Percentiles rank a stretch among this genome's conserved stretches.
These are phyloP conservation scores for Monopis laevigella DNA, from an alignment of 2,888 invertebrate genomes.

Conservation along the genomic window DNA sequence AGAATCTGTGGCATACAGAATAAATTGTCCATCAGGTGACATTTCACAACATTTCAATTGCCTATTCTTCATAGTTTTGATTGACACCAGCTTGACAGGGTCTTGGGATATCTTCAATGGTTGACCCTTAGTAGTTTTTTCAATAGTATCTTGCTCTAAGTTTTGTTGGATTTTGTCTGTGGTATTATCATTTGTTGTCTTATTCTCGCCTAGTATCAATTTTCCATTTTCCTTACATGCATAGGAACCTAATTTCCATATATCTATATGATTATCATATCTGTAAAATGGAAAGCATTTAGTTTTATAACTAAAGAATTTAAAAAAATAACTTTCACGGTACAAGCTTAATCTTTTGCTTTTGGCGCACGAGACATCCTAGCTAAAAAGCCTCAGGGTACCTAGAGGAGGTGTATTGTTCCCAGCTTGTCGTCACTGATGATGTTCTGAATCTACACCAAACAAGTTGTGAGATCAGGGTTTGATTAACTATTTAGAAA, in stretches of 20 bases:
- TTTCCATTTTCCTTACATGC: slow-evolving; percentile 70
- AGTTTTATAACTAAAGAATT: no score
- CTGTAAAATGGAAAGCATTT: no score
- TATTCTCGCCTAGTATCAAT: slow-evolving; percentile 23
- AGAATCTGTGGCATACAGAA: slow-evolving; percentile 78
- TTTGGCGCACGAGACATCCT: no score
- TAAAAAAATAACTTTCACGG: no score
- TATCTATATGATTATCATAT: slow-evolving; percentile 62
- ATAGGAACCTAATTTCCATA: slow-evolving; percentile 63
- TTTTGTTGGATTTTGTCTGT: slow-evolving; percentile 23
- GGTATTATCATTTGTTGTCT: slow-evolving; percentile 21
- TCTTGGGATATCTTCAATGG: slow-evolving; percentile 48
- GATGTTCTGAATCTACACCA: no score
- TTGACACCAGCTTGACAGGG: slow-evolving; percentile 74
- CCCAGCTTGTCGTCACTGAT: no score
- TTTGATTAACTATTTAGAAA: no score
- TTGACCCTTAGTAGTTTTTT: slow-evolving; percentile 27
- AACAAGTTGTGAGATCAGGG: no score
- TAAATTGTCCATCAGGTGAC: slow-evolving; percentile 74
- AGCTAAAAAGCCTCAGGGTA: no score
- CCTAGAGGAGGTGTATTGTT: no score
- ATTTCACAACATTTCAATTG: slow-evolving; percentile 76
- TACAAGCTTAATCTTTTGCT: no score
- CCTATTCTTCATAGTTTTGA: slow-evolving; percentile 72
- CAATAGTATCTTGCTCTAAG: slow-evolving; percentile 38